phyloP scores from a whole-genome alignment of 2,113 vertebrate species.

The Zosterops pallidus region DNA sequence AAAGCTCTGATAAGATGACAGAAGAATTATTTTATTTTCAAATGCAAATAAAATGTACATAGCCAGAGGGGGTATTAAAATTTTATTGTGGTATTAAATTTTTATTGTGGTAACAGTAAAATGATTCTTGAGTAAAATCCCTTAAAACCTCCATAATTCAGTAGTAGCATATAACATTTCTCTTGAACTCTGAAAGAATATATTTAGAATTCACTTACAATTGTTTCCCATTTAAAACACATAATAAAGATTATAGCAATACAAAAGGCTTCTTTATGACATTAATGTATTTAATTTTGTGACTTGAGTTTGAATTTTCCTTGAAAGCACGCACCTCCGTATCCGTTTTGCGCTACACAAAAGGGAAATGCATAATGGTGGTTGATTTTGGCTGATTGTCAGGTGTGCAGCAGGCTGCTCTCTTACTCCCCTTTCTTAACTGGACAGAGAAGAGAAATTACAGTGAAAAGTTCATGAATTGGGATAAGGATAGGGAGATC shows the following conservation, averaged over 20 bases:
- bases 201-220: not conserved
- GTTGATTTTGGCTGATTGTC: not conserved
- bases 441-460: not conserved
- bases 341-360: not conserved
- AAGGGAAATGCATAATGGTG: not conserved
- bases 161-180: not conserved
- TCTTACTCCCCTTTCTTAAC: not conserved
- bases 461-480: fast-evolving
- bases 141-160: not conserved
- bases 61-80: not conserved
- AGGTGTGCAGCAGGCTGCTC: not conserved
- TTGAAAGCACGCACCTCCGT: not conserved
- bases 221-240: not conserved
- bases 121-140: not conserved
- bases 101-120: not conserved
- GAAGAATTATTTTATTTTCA: not conserved
- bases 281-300: not conserved
- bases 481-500: not conserved
- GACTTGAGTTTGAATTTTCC: not conserved
- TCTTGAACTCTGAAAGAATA: not conserved
- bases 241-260: not conserved
- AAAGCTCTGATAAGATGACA: not conserved
- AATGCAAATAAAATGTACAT: not conserved
- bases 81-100: not conserved
- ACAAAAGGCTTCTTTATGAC: not conserved